Conservation (phyloP, 1,140 invertebrate genomes). For the Chironomus striatipennis region DNA sequence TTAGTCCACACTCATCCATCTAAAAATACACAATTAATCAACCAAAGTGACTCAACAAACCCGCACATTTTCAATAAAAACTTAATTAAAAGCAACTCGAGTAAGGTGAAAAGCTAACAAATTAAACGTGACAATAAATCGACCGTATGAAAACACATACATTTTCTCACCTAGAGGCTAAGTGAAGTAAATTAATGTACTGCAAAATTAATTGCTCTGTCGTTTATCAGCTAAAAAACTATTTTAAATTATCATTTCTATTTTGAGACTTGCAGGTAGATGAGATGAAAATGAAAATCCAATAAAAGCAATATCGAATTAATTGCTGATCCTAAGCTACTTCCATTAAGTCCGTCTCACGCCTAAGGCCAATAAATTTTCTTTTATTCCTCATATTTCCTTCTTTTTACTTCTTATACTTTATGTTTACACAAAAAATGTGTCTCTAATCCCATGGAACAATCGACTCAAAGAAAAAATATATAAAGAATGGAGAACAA, state of each 20-base stretch:
- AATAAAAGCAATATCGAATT: slow-evolving; percentile 6
- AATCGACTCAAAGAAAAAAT: background rate
- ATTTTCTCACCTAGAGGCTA: background rate
- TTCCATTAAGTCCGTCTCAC: slow-evolving; percentile 19
- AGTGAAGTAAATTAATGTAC: background rate
- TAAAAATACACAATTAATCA: too few species aligned
- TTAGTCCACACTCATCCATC: too few species aligned
- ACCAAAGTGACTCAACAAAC: too few species aligned
- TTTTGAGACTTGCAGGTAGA: background rate
- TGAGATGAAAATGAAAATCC: background rate
- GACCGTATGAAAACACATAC: background rate
- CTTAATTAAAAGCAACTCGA: too few species aligned
- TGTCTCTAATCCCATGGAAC: slow-evolving; percentile 8
- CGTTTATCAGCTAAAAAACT: background rate
- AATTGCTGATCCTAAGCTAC: slow-evolving; percentile 14
- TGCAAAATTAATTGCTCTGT: background rate
- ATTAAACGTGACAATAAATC: too few species aligned
- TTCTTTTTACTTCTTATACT: background rate
- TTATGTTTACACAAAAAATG: slow-evolving; percentile 5
- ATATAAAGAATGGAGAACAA: background rate
- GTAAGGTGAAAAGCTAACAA: too few species aligned
- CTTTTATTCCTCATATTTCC: background rate
- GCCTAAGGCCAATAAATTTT: slow-evolving; percentile 12
- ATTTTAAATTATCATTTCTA: too few species aligned
- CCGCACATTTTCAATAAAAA: too few species aligned